Evolutionary conservation across 2,113 vertebrate genomes (phyloP), one percentile per base, ranked within the genome.

Genomic region (Typhlomys cinereus): DNA sequence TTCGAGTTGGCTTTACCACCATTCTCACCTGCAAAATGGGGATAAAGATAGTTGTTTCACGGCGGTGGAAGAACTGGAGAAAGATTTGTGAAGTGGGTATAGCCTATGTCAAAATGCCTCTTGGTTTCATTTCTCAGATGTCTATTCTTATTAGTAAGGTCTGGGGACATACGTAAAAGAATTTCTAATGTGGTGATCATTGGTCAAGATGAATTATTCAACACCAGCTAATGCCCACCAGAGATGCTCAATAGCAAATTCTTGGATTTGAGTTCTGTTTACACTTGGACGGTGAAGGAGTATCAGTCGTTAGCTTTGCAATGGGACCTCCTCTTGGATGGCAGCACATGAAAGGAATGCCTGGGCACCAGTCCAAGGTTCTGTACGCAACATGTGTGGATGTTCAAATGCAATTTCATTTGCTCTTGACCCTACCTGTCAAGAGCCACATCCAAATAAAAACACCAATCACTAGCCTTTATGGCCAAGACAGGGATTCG

Each of bases 271-370:
- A 31, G 86, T 57, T 95, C 66, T 97, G 83, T 96, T 96, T 97
- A 93, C 89, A 83, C 80, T 94, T 92, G 92, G 80, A 79, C 64
- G 80, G 83, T 29, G 85, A 96, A 94, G 92, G 71, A 90, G 15
- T 93, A 95, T 96, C 89, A 86, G 52, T 96, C 92, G 92, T 93
- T 95, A 90, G 83, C 82, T 92, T 95, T 93, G 88, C 94, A 88
- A 92, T 67, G 67, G 91, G 95, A 96, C 91, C 94, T 95, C 91
- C 95, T 86, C 95, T 90, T 87, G 80, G 89, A 94, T 96, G 92
- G 96, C 92, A 95, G 80, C 36, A 91, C 94, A 94, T 96, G 83
- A 97, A 97, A 96, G 95, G 46, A 64, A 73, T 48, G 41, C 71
- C 91, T 87, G 89, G 96, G 96, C 96, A 0, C 21, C 4, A 12